A percentile compares a stretch with the other conserved stretches of the same genome.
These are phyloP conservation scores for Philaethria dido DNA, from an alignment of 2,888 invertebrate genomes.

Conservation along the genomic window DNA sequence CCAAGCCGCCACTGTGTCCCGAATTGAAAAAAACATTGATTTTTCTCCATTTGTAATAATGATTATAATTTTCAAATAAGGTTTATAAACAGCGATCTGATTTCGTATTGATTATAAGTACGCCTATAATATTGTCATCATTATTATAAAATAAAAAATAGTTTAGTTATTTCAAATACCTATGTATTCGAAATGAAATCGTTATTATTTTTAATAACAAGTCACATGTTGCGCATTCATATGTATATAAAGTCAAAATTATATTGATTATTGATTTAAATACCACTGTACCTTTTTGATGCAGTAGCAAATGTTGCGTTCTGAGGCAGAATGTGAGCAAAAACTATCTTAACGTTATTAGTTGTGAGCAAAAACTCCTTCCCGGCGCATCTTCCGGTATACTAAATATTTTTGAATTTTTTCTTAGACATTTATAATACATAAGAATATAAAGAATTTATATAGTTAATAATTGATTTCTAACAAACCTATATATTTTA, in stretches of 20 bases:
- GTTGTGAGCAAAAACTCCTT: slow-evolving; percentile 51
- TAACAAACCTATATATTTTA: too few relatives aligned
- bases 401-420: slow-evolving; percentile 33
- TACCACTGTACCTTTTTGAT: background rate
- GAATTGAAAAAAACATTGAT: too few relatives aligned
- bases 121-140: too few relatives aligned
- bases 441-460: background rate
- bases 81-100: too few relatives aligned
- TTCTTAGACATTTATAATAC: background rate
- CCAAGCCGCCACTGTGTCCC: slow-evolving; percentile 30
- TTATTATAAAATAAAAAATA: background rate
- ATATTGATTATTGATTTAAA: background rate
- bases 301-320: slow-evolving; percentile 50
- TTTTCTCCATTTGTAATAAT: too few relatives aligned
- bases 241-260: background rate
- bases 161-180: background rate
- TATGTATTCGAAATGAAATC: too few relatives aligned
- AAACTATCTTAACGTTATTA: slow-evolving; percentile 54
- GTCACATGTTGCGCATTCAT: background rate
- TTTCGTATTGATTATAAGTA: too few relatives aligned
- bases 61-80: too few relatives aligned
- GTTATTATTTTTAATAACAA: background rate
- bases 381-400: slow-evolving; percentile 59
- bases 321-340: slow-evolving; percentile 53
- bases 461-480: background rate